A percentile compares a stretch with the other conserved stretches of the same genome.
Conservation (phyloP, 2,888 invertebrate species). For the Oegoconia quadripuncta region DNA sequence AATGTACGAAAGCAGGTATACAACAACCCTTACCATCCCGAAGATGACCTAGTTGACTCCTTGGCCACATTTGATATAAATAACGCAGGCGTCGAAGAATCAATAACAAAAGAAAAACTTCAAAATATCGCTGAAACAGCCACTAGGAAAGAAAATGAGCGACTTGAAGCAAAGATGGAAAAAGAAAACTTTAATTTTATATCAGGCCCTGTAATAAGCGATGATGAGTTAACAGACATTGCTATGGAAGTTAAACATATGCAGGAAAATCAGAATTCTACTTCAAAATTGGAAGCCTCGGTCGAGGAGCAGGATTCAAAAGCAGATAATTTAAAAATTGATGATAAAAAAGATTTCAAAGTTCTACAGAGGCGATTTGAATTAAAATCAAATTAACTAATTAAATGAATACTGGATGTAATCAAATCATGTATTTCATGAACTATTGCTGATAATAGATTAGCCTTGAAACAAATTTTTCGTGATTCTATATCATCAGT, state of each 20-base stretch:
- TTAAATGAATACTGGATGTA: background rate
- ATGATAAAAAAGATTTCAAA: background rate
- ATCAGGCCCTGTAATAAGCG: constrained; percentile 16
- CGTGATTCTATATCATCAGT: no score
- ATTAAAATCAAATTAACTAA: background rate
- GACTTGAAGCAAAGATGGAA: constrained; percentile 25
- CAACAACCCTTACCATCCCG: constrained; percentile 49
- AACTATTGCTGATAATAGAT: no score
- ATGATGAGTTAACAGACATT: constrained; percentile 22
- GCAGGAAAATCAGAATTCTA: background rate
- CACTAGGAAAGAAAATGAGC: constrained; percentile 4
- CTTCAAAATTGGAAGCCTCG: no score
- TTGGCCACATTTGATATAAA: constrained; percentile 13
- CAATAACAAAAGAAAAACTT: background rate
- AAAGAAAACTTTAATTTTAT: constrained; percentile 33
- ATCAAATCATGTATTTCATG: no score
- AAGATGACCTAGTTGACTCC: no score
- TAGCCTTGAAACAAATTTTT: no score
- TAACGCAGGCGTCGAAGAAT: background rate
- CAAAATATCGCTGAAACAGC: background rate
- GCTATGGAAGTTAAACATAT: constrained; percentile 5
- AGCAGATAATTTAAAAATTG: no score
- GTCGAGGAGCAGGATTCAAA: no score
- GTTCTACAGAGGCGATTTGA: background rate
- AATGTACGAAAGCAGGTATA: constrained; percentile 14